phyloP scores from a whole-genome alignment of 1,140 invertebrate genomes.

The Drosophila malerkotliana region DNA sequence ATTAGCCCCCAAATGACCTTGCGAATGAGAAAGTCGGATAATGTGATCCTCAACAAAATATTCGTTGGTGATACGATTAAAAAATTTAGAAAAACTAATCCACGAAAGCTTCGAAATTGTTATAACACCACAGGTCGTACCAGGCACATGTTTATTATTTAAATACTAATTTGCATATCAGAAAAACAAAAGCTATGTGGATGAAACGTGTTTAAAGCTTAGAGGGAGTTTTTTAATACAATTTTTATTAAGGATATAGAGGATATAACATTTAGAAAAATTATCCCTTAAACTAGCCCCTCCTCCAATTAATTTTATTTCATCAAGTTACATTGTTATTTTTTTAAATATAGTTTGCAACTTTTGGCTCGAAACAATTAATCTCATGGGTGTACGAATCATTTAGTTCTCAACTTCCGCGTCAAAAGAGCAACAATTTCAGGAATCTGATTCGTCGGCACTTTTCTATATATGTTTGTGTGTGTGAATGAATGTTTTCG shows the following conservation, averaged over 20 bases:
- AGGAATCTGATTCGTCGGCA: background rate
- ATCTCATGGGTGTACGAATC: background rate
- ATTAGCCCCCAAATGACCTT: constrained; percentile 31
- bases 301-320: no score
- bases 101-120: no score
- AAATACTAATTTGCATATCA: constrained; percentile 24
- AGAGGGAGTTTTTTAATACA: no score
- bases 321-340: no score
- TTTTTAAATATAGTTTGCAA: background rate
- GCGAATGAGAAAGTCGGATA: constrained; percentile 11
- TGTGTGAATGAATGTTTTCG: background rate
- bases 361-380: constrained; percentile 14
- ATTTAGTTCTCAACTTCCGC: constrained; percentile 55
- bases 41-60: background rate
- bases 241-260: no score
- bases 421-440: constrained; percentile 18
- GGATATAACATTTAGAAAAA: no score
- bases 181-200: background rate
- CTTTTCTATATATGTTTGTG: background rate
- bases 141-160: background rate
- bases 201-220: no score
- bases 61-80: constrained; percentile 6
- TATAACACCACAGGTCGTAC: background rate
- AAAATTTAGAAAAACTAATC: background rate
- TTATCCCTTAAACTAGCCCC: no score